Evolutionary conservation across 2,797 vertebrate species (phyloP), one percentile per base, ranked within the genome.

Genomic region (Pangasius krempfi): DNA sequence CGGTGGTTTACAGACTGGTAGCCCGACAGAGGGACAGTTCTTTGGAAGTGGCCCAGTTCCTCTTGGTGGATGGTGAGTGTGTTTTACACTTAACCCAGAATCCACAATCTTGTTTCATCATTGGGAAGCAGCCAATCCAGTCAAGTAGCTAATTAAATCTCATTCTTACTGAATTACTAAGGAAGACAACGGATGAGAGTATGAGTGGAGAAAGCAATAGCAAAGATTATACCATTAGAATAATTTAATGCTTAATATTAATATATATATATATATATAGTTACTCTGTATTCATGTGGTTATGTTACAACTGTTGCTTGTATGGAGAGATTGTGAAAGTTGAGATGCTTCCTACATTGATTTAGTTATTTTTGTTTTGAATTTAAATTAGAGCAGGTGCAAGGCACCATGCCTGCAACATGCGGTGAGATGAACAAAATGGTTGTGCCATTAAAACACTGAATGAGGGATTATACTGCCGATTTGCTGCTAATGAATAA

Each of bases 61-160:
- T 96, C 4, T 94, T 98, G 0, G 86, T 96, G 89, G 96, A 97
- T 76, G 96, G 98, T 98, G 90, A 92, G 94, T 85, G 13, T 30
- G 47, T 5, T 27, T 82, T 64, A 73, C 37, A 47, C 8, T 54
- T 80, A 47, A 16, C n/a, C 12, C 52, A 27, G 37, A 66, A 1
- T 75, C 33, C n/a, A 16, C 12, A 52, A 20, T 37, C 30, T 66
- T 79, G 0, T 88, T 72, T 37, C 27, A 68, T 50, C 22, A 68
- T 12, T 47, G 40, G 33, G 56, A 87, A 82, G 47, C 66, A 72
- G 50, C 70, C 37, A 72, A 73, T 87, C 30, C 12, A 86, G 27
- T 78, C 52, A 87, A 82, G 20, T 25, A 50, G 70, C 27, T 25
- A 54, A 84, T 72, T 82, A 70, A 78, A 87, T 54, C 58, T 8